A percentile compares a stretch with the other conserved stretches of the same genome.
Evolutionary conservation across 2,888 invertebrate species (phyloP).

Genomic region (Eristalis pertinax): DNA sequence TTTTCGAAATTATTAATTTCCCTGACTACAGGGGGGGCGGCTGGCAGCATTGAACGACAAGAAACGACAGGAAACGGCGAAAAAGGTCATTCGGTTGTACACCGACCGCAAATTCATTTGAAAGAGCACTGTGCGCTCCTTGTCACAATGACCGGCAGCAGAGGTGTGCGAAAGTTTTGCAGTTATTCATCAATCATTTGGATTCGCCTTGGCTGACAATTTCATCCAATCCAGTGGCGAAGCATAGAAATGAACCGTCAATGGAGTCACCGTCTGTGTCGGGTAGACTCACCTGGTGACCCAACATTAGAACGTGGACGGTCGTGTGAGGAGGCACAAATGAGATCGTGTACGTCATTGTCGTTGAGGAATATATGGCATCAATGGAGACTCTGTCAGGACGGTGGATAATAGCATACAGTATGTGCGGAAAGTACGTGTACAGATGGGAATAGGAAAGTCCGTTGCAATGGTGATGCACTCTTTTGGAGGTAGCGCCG

Average conservation of each 20-base stretch:
- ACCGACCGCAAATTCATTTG: constrained; percentile 48
- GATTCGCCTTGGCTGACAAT: constrained; percentile 52
- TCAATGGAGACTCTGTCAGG: neutral
- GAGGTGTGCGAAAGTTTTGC: constrained; percentile 39
- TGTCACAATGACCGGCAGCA: constrained; percentile 7
- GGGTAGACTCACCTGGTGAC: constrained; percentile 15
- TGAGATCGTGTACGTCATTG: constrained; percentile 40
- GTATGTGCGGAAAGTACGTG: neutral
- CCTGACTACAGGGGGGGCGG: neutral
- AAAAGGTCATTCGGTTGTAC: constrained; percentile 31
- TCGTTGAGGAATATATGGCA: neutral
- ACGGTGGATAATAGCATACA: neutral
- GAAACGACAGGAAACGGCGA: neutral
- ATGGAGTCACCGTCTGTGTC: neutral
- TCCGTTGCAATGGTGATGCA: too few species aligned
- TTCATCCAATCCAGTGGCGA: constrained; percentile 55
- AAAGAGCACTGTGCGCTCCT: constrained; percentile 1
- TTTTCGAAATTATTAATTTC: constrained; percentile 62
- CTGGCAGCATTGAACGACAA: neutral
- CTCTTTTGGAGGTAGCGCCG: too few species aligned
- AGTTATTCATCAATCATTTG: constrained; percentile 62
- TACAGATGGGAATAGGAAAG: neutral
- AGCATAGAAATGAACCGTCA: constrained; percentile 35
- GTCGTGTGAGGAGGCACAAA: constrained; percentile 22
- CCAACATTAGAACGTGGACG: constrained; percentile 19